Conservation (phyloP, 35 echinoderm and acorn worm species). For the Lytechinus variegatus region DNA sequence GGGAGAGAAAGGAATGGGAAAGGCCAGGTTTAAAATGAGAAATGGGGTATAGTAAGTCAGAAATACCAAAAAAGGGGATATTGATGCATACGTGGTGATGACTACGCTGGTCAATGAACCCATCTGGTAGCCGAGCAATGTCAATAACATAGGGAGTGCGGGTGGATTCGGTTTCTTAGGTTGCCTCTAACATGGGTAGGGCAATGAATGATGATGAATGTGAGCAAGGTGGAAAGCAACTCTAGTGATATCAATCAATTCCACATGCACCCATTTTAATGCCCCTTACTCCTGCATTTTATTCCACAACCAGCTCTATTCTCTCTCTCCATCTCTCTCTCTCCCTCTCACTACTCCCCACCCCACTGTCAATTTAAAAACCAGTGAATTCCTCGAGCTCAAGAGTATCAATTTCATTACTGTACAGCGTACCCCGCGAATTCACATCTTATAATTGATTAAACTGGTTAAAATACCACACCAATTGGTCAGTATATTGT, state of each 20-base stretch:
- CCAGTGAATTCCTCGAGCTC: background rate
- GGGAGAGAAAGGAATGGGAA: background rate
- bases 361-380: background rate
- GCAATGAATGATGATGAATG: slow-evolving; percentile 18
- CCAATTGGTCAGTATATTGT: background rate
- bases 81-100: background rate
- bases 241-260: background rate
- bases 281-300: background rate
- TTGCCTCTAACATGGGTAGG: background rate
- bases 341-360: background rate
- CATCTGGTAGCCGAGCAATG: background rate
- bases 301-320: background rate
- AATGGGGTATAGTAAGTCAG: background rate
- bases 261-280: slow-evolving; percentile 11
- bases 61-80: background rate
- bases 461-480: background rate
- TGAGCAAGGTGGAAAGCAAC: background rate
- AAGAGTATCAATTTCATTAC: background rate
- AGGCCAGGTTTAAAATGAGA: background rate
- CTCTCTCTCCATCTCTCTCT: background rate
- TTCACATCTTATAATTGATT: background rate
- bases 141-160: slow-evolving; percentile 17
- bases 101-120: background rate
- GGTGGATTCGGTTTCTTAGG: slow-evolving; percentile 8
- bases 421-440: background rate